These are phyloP conservation scores for Ganaspis brasiliensis DNA, from an alignment of 2,888 invertebrate species.

Conservation along the genomic window DNA sequence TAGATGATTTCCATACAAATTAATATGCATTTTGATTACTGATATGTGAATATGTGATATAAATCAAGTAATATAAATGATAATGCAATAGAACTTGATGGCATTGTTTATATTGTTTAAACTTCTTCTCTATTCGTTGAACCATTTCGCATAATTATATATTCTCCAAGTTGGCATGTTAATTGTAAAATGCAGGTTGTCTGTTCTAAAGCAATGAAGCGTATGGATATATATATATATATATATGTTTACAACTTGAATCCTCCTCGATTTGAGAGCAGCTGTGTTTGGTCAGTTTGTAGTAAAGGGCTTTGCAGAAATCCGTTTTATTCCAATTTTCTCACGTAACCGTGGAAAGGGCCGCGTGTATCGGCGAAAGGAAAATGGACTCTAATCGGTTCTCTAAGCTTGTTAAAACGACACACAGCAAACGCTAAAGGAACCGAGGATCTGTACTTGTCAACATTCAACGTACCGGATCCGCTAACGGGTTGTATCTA, in stretches of 20 bases:
- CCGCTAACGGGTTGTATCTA: conserved; percentile 78
- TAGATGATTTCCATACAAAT: too few species aligned
- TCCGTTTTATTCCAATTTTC: conserved; percentile 6
- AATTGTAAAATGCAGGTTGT: conserved; percentile 24
- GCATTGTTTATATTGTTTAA: too few species aligned
- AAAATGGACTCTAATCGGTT: conserved; percentile 35
- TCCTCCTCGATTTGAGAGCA: conserved; percentile 1
- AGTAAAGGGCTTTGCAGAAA: conserved; percentile 2
- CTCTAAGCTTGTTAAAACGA: conserved; percentile 78
- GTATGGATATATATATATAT: background rate
- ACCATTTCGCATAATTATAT: too few species aligned
- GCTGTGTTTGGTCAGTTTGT: background rate
- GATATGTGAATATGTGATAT: too few species aligned
- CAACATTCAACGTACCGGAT: conserved; percentile 78
- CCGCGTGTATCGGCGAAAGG: background rate
- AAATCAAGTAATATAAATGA: too few species aligned
- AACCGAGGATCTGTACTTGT: conserved; percentile 76
- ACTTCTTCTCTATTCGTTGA: too few species aligned
- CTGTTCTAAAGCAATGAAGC: background rate
- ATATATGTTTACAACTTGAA: conserved; percentile 19
- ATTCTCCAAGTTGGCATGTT: conserved; percentile 3
- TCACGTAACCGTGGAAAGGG: background rate
- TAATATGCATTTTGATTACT: too few species aligned
- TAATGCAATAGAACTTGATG: too few species aligned
- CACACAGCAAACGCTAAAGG: conserved; percentile 75